phyloP scores from a whole-genome alignment of 2,113 vertebrate genomes.

The Hucho hucho region DNA sequence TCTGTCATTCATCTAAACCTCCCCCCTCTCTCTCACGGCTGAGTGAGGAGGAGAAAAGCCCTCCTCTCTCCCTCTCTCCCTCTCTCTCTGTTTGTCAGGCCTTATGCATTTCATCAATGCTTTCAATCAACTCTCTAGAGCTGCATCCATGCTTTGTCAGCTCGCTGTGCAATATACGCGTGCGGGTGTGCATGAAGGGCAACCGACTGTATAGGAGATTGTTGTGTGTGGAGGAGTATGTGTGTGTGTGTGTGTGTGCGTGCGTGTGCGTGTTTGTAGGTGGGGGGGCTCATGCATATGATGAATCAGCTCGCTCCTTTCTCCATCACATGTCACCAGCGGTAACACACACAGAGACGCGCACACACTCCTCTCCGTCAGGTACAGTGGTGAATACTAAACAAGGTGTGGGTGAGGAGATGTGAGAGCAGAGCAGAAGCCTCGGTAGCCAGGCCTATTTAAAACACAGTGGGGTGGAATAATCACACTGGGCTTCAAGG shows the following conservation, averaged over 20 bases:
- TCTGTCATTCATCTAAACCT: too few relatives aligned
- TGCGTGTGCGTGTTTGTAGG: not conserved
- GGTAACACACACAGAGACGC: constrained; percentile 15
- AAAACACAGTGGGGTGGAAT: constrained; percentile 45
- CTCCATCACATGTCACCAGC: constrained; percentile 28
- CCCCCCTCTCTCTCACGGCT: too few relatives aligned
- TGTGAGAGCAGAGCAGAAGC: constrained; percentile 19
- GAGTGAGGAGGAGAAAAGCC: too few relatives aligned
- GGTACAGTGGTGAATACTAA: constrained; percentile 1
- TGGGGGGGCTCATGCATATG: constrained; percentile 24
- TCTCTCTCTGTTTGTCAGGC: too few relatives aligned
- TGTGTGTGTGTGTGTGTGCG: not conserved
- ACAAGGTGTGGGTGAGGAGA: constrained; percentile 41
- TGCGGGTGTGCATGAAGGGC: constrained; percentile 10
- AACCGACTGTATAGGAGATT: constrained; percentile 17
- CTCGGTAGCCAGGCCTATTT: constrained; percentile 31
- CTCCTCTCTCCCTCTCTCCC: too few relatives aligned
- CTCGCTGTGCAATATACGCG: constrained; percentile 5
- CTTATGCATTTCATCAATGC: constrained; percentile 46
- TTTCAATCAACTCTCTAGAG: constrained; percentile 59
- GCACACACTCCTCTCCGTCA: not conserved
- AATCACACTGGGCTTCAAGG: constrained; percentile 48
- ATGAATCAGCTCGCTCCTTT: constrained; percentile 45
- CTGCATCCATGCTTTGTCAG: constrained; percentile 27
- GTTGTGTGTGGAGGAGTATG: not conserved